phyloP scores from a whole-genome alignment of 2,888 invertebrate genomes.

The Alloplasta piceator region DNA sequence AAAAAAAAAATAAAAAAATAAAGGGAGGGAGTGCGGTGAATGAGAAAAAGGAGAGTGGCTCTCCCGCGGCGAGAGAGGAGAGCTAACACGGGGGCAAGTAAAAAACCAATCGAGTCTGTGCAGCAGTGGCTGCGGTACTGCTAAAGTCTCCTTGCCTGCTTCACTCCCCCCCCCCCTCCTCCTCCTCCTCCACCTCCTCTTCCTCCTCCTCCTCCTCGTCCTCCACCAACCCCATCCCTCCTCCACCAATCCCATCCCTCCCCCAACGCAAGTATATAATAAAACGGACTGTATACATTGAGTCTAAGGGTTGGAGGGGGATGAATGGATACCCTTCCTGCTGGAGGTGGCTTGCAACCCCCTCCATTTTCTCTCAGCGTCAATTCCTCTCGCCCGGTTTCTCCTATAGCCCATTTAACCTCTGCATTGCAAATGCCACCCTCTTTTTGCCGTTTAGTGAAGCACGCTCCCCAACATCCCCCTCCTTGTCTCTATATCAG shows the following conservation, averaged over 20 bases:
- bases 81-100: conserved; percentile 73
- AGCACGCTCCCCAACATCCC: background rate
- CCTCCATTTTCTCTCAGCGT: conserved; percentile 41
- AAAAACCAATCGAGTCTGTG: conserved; percentile 83
- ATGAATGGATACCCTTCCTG: background rate
- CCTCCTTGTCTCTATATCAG: conserved; percentile 1
- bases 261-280: conserved; percentile 39
- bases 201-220: conserved; percentile 59
- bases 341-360: too few relatives aligned
- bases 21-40: conserved; percentile 63
- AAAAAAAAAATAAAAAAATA: conserved; percentile 32
- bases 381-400: conserved; percentile 48
- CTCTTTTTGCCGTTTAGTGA: conserved; percentile 75
- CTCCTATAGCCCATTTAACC: conserved; percentile 82
- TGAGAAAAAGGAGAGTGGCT: conserved; percentile 60
- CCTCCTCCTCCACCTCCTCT: conserved; percentile 55
- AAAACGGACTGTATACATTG: conserved; percentile 7
- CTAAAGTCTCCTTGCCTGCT: conserved; percentile 59
- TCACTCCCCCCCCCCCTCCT: conserved; percentile 55
- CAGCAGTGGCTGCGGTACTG: conserved; percentile 70
- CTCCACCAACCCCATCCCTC: conserved; percentile 50
- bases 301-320: conserved; percentile 26
- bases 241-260: conserved; percentile 59
- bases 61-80: conserved; percentile 39
- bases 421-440: conserved; percentile 84